Conservation (phyloP, 2,888 invertebrate genomes). For the Brachyptera risi region DNA sequence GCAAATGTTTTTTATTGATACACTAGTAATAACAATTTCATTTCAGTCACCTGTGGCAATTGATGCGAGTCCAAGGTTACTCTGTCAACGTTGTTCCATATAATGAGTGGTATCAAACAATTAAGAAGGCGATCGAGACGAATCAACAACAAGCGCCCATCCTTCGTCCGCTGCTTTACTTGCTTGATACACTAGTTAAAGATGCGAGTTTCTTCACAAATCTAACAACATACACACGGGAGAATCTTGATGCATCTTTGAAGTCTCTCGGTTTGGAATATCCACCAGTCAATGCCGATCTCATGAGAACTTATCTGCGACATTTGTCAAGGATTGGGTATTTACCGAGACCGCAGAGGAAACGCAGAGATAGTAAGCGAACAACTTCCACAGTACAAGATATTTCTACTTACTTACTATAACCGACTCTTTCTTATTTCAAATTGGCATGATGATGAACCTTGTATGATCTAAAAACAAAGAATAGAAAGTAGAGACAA, state of each 20-base stretch:
- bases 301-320: constrained; percentile 30
- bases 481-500: no score
- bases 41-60: constrained; percentile 35
- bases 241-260: constrained; percentile 27
- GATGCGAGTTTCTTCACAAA: constrained; percentile 28
- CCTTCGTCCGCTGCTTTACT: constrained; percentile 23
- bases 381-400: no score
- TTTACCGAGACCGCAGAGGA: constrained; percentile 26
- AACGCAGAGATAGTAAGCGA: constrained; percentile 27
- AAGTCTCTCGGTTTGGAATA: constrained; percentile 27
- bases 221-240: constrained; percentile 28
- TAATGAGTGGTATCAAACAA: constrained; percentile 33
- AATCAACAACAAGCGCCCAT: not conserved
- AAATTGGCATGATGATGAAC: no score
- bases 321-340: constrained; percentile 27
- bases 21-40: no score
- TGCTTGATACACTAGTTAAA: constrained; percentile 28
- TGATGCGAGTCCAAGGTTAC: constrained; percentile 34
- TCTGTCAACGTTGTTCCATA: constrained; percentile 31
- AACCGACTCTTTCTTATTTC: no score
- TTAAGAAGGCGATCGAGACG: constrained; percentile 20
- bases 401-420: no score
- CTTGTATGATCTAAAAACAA: no score
- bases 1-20: no score
- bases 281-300: constrained; percentile 31